Percentiles rank a stretch among this genome's conserved stretches.
Conservation (phyloP, 2,888 invertebrate species). For the Druceiella hillmani region DNA sequence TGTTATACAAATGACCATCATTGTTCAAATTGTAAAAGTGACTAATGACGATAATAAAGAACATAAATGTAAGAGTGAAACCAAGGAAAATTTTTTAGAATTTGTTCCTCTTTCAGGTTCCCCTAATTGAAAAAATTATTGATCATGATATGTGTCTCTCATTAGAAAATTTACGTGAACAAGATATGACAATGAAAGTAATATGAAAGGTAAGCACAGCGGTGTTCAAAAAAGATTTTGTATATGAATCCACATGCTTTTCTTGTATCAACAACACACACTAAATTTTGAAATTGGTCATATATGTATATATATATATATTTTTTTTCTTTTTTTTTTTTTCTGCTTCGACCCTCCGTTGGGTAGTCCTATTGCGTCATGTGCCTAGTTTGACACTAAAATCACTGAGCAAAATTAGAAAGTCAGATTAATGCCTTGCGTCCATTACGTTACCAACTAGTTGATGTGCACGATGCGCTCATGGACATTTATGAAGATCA, state of each 20-base stretch:
- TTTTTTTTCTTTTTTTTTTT: slow-evolving; percentile 11
- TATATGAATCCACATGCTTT: no score
- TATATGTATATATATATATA: slow-evolving; percentile 11
- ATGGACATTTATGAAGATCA: no score
- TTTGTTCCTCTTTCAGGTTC: slow-evolving; percentile 4
- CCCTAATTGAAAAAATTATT: slow-evolving; percentile 4
- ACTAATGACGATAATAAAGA: no score
- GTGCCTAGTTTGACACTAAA: no score
- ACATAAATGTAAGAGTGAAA: no score
- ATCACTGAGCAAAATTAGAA: no score
- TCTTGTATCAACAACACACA: slow-evolving; percentile 12
- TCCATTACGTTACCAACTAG: no score
- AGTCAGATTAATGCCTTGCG: no score
- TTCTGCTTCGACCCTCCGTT: no score
- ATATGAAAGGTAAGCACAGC: slow-evolving; percentile 16
- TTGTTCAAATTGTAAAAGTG: no score
- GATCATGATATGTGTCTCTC: slow-evolving; percentile 5
- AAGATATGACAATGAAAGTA: slow-evolving; percentile 16
- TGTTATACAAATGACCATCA: slow-evolving; percentile 4
- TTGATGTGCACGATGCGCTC: no score
- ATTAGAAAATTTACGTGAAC: slow-evolving; percentile 13
- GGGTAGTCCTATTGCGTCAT: no score
- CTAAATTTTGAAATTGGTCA: slow-evolving; percentile 14
- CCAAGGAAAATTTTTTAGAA: slow-evolving; percentile 7
- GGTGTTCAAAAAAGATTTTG: slow-evolving; percentile 9